These are phyloP conservation scores for Eupithecia vulgata DNA, from an alignment of 2,888 invertebrate species.

Conservation along the genomic window DNA sequence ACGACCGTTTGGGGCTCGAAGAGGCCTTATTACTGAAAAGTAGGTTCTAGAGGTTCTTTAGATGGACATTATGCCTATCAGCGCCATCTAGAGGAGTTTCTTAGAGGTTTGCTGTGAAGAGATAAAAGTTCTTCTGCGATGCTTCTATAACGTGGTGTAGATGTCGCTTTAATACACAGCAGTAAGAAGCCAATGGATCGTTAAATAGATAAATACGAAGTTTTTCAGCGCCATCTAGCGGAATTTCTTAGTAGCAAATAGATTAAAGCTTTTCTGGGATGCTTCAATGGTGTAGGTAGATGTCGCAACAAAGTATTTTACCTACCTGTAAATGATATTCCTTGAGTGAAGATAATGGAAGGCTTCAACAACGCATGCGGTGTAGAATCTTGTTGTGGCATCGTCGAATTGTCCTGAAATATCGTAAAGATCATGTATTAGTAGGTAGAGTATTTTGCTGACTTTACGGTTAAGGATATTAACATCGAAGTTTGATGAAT, in stretches of 20 bases:
- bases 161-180: too few relatives aligned
- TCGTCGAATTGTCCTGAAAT: constrained; percentile 92
- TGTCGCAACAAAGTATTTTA: not conserved
- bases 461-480: not conserved
- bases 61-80: not conserved
- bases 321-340: constrained; percentile 96
- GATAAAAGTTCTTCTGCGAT: not conserved
- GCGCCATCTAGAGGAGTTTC: not conserved
- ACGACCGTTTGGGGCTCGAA: not conserved
- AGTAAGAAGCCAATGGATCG: too few relatives aligned
- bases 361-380: constrained; percentile 98
- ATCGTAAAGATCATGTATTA: not conserved
- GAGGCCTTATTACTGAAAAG: not conserved
- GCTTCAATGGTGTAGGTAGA: too few relatives aligned
- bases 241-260: too few relatives aligned
- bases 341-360: constrained; percentile 98
- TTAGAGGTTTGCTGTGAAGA: not conserved
- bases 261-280: too few relatives aligned
- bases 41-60: not conserved
- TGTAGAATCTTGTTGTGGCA: constrained; percentile 96
- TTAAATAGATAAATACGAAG: too few relatives aligned
- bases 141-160: not conserved
- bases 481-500: not conserved
- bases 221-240: too few relatives aligned
- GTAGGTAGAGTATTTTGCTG: not conserved